These are phyloP conservation scores for Apis florea DNA, from an alignment of 1,140 invertebrate species.

Conservation along the genomic window DNA sequence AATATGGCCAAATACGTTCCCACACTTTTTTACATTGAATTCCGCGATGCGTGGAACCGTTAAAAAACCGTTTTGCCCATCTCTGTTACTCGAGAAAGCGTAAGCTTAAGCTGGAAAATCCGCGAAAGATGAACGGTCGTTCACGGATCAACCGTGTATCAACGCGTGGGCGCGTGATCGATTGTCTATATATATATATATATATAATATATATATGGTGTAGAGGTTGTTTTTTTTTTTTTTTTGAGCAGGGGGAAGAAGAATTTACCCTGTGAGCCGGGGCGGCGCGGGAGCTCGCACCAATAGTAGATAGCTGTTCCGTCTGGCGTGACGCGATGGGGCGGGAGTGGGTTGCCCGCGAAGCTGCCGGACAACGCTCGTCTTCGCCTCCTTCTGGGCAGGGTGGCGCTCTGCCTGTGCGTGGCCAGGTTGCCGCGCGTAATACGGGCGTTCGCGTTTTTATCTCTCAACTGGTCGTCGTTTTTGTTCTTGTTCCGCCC, in stretches of 20 bases:
- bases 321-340: conserved; percentile 88
- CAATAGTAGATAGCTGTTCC: conserved; percentile 91
- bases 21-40: no score
- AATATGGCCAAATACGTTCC: no score
- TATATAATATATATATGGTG: background rate
- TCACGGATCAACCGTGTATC: background rate
- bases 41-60: no score
- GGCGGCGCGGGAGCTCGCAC: conserved; percentile 84
- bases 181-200: background rate
- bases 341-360: conserved; percentile 81
- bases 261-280: conserved; percentile 80
- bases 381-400: conserved; percentile 75
- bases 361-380: conserved; percentile 73
- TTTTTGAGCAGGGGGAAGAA: conserved; percentile 51
- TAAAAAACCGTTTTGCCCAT: no score
- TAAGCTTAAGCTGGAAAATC: background rate
- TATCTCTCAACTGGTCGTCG: conserved; percentile 65
- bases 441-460: conserved; percentile 73
- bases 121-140: background rate
- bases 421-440: conserved; percentile 53
- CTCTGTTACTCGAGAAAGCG: no score
- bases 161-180: conserved; percentile 24
- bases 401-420: conserved; percentile 74
- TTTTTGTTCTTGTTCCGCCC: conserved; percentile 55
- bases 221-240: background rate